Percentiles rank a stretch among this genome's conserved stretches.
phyloP scores from a whole-genome alignment of 2,113 vertebrate species.

The Salvelinus namaycush region DNA sequence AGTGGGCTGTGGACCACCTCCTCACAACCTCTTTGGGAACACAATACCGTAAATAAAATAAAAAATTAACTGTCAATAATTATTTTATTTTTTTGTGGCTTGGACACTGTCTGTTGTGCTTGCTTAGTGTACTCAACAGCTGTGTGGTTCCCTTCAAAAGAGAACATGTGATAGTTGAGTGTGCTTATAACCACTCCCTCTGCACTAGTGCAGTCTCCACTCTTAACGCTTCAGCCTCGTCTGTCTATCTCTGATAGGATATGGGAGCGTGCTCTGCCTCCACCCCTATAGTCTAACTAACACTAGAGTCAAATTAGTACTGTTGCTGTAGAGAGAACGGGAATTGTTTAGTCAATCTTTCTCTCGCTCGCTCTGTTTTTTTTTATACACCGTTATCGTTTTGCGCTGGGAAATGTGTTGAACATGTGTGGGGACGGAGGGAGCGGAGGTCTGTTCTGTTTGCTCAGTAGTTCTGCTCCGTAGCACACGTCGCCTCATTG shows the following conservation, averaged over 20 bases:
- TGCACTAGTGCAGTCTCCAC: not conserved
- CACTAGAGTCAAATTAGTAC: not conserved
- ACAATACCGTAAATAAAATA: not conserved
- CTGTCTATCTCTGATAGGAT: too few relatives aligned
- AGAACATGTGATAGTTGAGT: not conserved
- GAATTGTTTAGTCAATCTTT: not conserved
- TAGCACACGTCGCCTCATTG: slow-evolving; percentile 39
- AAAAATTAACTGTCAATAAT: not conserved
- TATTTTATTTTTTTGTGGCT: not conserved
- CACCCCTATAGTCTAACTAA: too few relatives aligned
- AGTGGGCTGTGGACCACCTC: too few relatives aligned
- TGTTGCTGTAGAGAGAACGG: not conserved
- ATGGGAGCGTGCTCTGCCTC: too few relatives aligned
- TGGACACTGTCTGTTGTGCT: not conserved
- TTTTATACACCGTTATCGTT: slow-evolving; percentile 16
- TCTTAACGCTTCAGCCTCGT: too few relatives aligned
- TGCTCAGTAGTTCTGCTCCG: slow-evolving; percentile 6
- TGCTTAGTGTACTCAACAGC: not conserved
- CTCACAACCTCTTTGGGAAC: not conserved
- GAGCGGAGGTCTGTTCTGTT: slow-evolving; percentile 26
- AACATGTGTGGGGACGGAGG: slow-evolving; percentile 23
- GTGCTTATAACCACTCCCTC: not conserved
- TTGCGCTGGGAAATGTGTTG: slow-evolving; percentile 38
- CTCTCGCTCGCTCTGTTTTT: not conserved
- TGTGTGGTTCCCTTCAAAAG: not conserved